Percentiles rank a stretch among this genome's conserved stretches.
phyloP scores from a whole-genome alignment of 2,113 vertebrate species.

The Labeo rohita region DNA sequence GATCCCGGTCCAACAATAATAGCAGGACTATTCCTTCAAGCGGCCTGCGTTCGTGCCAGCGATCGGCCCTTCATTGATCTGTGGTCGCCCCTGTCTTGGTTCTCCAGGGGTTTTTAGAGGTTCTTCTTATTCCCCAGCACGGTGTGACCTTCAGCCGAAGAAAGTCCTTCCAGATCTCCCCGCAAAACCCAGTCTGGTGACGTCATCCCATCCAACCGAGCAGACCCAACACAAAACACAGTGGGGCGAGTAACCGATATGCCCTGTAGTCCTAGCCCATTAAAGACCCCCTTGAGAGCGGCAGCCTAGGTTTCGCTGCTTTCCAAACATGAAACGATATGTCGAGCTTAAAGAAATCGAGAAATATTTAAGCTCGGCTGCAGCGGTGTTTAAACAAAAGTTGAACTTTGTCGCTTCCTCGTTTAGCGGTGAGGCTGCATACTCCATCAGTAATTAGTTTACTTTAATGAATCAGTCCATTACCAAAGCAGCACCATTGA shows the following conservation, averaged over 20 bases:
- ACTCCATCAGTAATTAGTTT: constrained; percentile 72
- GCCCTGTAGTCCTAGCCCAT: constrained; percentile 47
- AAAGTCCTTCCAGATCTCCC: constrained; percentile 28
- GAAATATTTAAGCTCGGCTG: background rate
- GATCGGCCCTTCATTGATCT: constrained; percentile 76
- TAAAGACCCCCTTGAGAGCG: constrained; percentile 41
- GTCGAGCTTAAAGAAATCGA: constrained; percentile 8
- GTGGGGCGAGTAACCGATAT: constrained; percentile 50
- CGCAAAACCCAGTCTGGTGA: constrained; percentile 62
- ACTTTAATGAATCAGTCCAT: constrained; percentile 75
- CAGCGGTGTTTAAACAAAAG: constrained; percentile 5
- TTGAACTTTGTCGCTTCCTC: constrained; percentile 42
- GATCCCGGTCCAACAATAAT: constrained; percentile 49
- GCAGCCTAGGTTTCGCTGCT: background rate
- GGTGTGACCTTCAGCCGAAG: constrained; percentile 73
- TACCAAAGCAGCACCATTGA: constrained; percentile 71
- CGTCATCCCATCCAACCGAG: constrained; percentile 56
- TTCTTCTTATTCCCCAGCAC: constrained; percentile 56
- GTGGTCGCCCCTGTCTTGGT: constrained; percentile 66
- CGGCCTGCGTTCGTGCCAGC: constrained; percentile 49
- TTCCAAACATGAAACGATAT: constrained; percentile 35
- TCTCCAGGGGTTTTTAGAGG: constrained; percentile 43
- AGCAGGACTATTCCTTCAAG: constrained; percentile 41
- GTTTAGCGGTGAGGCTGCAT: constrained; percentile 73
- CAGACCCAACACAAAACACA: constrained; percentile 52